Conservation (phyloP, 1,140 invertebrate genomes). For the Drosophila truncata region DNA sequence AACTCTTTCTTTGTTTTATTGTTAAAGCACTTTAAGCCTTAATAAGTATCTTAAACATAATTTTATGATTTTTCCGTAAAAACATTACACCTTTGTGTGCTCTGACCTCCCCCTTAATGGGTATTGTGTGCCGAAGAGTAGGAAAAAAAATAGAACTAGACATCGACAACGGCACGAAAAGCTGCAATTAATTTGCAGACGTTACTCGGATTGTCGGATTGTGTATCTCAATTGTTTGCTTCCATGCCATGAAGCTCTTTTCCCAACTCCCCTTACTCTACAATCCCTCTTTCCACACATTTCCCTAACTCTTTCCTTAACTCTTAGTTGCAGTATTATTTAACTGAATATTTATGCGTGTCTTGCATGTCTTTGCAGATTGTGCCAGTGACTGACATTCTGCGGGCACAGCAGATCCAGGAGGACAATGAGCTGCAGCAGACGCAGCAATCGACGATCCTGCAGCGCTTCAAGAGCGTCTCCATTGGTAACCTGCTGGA, state of each 20-base stretch:
- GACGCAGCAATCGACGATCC: conserved; percentile 58
- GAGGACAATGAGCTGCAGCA: conserved; percentile 71
- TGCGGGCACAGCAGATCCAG: conserved; percentile 74
- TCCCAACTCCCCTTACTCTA: too few relatives aligned
- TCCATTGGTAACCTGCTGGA: conserved; percentile 77
- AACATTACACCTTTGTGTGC: conserved; percentile 4
- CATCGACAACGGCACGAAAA: conserved; percentile 63
- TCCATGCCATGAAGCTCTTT: conserved; percentile 18
- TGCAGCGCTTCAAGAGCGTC: conserved; percentile 76
- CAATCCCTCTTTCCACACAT: background rate
- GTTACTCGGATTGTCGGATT: conserved; percentile 28
- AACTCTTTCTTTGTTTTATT: background rate
- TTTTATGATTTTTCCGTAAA: background rate
- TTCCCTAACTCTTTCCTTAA: background rate
- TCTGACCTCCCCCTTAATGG: background rate
- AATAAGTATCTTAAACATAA: background rate
- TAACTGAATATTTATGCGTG: conserved; percentile 38
- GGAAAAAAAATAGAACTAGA: conserved; percentile 24
- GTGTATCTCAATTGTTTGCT: conserved; percentile 61
- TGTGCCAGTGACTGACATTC: conserved; percentile 81
- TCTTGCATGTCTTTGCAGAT: conserved; percentile 64
- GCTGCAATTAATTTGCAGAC: conserved; percentile 72
- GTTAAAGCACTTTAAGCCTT: background rate
- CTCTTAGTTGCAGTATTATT: background rate
- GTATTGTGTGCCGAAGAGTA: conserved; percentile 13